phyloP scores from a whole-genome alignment of 2,113 vertebrate species.

The Opisthocomus hoazin region DNA sequence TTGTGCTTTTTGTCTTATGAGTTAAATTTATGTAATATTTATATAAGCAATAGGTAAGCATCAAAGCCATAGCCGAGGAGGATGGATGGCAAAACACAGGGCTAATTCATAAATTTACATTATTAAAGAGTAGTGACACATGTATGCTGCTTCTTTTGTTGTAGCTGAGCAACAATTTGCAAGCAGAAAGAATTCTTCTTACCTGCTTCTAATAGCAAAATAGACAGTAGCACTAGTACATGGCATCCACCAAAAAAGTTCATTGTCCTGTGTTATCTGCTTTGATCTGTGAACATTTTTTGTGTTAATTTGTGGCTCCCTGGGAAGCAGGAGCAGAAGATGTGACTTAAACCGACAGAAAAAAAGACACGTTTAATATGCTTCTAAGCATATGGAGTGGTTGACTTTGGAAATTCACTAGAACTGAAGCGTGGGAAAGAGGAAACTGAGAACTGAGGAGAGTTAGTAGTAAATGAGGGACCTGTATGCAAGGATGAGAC shows the following conservation, averaged over 20 bases:
- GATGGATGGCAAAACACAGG: background rate
- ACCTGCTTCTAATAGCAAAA: background rate
- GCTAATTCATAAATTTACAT: constrained; percentile 10
- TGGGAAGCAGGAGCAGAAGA: background rate
- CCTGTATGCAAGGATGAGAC: background rate
- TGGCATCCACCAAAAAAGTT: background rate
- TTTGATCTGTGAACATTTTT: background rate
- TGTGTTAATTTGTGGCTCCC: background rate
- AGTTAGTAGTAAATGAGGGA: background rate
- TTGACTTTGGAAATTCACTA: background rate
- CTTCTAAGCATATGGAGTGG: constrained; percentile 4
- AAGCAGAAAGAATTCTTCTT: background rate
- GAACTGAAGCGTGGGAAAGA: background rate
- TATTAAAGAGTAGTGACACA: background rate
- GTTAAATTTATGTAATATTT: constrained; percentile 21
- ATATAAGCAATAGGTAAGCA: constrained; percentile 11
- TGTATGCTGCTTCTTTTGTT: background rate
- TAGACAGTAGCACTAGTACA: background rate
- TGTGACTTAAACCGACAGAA: background rate
- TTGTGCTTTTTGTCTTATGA: background rate
- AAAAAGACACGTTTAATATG: background rate
- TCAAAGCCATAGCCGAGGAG: background rate
- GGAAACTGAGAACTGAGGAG: background rate
- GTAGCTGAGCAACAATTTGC: background rate
- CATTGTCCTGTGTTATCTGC: background rate